A percentile compares a stretch with the other conserved stretches of the same genome.
These are phyloP conservation scores for Amphiduros pacificus DNA, from an alignment of 2,888 invertebrate genomes.

Conservation along the genomic window DNA sequence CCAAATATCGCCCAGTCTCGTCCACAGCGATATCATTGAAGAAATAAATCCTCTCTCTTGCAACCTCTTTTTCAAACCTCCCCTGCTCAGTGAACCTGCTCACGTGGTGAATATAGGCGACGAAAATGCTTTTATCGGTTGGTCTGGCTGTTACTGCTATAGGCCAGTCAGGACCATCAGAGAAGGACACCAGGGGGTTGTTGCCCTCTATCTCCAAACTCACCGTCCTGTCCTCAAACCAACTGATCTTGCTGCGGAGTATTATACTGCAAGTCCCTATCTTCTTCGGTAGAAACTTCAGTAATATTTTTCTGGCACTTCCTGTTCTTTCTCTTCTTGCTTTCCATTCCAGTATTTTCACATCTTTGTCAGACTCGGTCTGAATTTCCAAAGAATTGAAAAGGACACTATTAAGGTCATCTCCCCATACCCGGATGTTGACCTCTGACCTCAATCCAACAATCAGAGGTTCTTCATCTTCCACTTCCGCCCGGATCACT, in stretches of 20 bases:
- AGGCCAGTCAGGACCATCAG: constrained; percentile 14
- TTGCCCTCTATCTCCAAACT: constrained; percentile 6
- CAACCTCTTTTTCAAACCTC: constrained; percentile 2
- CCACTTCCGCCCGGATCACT: no score
- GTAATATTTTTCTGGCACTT: no score
- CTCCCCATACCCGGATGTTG: no score
- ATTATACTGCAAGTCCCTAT: background rate
- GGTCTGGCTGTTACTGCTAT: background rate
- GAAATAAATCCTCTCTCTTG: background rate
- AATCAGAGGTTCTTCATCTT: no score
- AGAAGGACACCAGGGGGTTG: constrained; percentile 14
- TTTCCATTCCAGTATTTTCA: no score
- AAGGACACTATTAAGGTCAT: no score
- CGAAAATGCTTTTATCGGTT: constrained; percentile 4
- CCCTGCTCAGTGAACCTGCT: constrained; percentile 1
- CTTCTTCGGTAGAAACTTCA: background rate
- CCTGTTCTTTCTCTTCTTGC: no score
- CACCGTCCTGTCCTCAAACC: background rate
- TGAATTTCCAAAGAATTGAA: no score
- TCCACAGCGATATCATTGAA: constrained; percentile 15
- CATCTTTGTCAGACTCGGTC: no score
- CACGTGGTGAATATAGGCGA: constrained; percentile 14
- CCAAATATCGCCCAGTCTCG: background rate
- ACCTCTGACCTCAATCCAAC: no score
- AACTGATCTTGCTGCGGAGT: background rate